Evolutionary conservation across 2,797 vertebrate genomes (phyloP).

Genomic region (Scarus forsteni): DNA sequence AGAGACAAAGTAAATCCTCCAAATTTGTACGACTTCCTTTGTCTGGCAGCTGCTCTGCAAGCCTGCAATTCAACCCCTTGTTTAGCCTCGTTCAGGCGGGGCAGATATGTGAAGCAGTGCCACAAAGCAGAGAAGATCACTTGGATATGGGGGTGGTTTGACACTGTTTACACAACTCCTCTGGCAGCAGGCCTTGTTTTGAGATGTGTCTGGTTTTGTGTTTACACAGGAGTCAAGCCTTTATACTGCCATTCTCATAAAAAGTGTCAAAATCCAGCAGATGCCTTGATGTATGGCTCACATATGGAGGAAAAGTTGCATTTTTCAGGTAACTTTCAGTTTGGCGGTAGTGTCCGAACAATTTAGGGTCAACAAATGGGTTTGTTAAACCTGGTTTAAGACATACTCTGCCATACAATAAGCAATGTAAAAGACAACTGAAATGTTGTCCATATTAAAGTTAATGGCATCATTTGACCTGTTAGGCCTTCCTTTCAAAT

Average conservation of each 20-base stretch:
- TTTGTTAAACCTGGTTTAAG: slow-evolving; percentile 1
- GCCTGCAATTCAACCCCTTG: slow-evolving; percentile 26
- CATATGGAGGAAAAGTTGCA: slow-evolving; percentile 52
- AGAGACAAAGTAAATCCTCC: slow-evolving; percentile 1
- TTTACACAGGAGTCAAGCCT: slow-evolving; percentile 60
- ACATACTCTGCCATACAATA: slow-evolving; percentile 7
- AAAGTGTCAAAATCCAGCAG: slow-evolving; percentile 55
- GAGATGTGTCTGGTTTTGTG: slow-evolving; percentile 56
- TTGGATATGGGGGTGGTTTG: slow-evolving; percentile 26
- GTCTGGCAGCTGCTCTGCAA: not conserved
- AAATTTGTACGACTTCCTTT: not conserved
- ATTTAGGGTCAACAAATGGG: slow-evolving; percentile 53
- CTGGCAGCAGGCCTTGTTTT: slow-evolving; percentile 49
- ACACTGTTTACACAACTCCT: slow-evolving; percentile 65
- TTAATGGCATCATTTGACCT: not conserved
- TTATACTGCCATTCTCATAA: slow-evolving; percentile 58
- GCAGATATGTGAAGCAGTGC: slow-evolving; percentile 22
- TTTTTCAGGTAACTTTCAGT: slow-evolving; percentile 42
- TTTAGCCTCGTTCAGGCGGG: slow-evolving; percentile 35
- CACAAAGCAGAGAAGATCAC: slow-evolving; percentile 8
- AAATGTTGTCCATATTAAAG: not conserved
- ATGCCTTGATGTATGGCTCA: slow-evolving; percentile 46
- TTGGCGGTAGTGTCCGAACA: slow-evolving; percentile 32
- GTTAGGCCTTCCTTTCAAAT: no score
- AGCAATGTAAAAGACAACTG: not conserved